These are phyloP conservation scores for Zaprionus inermis DNA, from an alignment of 1,140 invertebrate species.

Conservation along the genomic window DNA sequence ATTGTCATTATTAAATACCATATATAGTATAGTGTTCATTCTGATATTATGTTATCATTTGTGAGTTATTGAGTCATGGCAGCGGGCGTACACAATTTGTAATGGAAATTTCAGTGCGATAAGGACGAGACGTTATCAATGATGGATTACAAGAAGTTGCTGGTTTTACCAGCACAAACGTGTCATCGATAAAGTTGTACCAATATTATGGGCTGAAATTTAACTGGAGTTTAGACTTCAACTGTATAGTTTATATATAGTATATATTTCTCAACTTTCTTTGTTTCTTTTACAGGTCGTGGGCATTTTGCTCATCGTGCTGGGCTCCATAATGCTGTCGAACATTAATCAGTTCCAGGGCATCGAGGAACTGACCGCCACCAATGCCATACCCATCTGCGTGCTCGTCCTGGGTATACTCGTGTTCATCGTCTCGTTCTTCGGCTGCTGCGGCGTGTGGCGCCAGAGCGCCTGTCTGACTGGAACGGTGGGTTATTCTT, in stretches of 20 bases:
- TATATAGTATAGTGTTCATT: constrained; percentile 7
- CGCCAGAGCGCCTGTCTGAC: constrained; percentile 92
- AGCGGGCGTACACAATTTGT: constrained; percentile 23
- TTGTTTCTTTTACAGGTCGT: constrained; percentile 85
- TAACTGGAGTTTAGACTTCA: neutral
- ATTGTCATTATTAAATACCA: constrained; percentile 11
- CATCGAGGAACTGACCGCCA: constrained; percentile 83
- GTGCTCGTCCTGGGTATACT: constrained; percentile 89
- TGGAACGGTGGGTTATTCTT: constrained; percentile 87
- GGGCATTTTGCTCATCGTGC: constrained; percentile 86
- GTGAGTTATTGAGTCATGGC: constrained; percentile 1
- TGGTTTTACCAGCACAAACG: constrained; percentile 11
- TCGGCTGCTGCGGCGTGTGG: constrained; percentile 93
- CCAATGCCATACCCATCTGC: constrained; percentile 86
- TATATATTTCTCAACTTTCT: constrained; percentile 9
- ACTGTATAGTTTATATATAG: too few species aligned
- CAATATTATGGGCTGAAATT: neutral
- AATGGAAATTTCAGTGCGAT: constrained; percentile 26
- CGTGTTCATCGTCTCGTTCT: constrained; percentile 91
- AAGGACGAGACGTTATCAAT: constrained; percentile 37
- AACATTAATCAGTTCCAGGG: constrained; percentile 84
- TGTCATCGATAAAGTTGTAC: neutral
- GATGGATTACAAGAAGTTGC: constrained; percentile 45
- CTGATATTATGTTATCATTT: constrained; percentile 31
- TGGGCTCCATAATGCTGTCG: constrained; percentile 86